Base-by-base conservation (phyloP, 2,888 invertebrate genomes). In the Lissonota sp. region DNA sequence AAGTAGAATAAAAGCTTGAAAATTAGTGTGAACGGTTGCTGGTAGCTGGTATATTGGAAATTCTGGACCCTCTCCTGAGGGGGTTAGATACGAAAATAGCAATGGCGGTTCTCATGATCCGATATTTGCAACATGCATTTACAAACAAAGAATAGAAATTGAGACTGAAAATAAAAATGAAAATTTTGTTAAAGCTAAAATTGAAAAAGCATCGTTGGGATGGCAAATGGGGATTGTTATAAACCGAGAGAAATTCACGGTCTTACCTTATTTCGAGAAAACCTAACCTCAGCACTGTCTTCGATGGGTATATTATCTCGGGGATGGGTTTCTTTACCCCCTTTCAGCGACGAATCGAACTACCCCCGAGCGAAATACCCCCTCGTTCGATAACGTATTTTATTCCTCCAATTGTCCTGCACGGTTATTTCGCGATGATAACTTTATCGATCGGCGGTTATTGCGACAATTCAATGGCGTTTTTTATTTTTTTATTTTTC, bases 261-360 rank as follows among this genome's bases (percentile, higher is more conserved):
- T 84, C 87, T 88, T 81, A 88, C 87, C 84, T 81, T 85, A 69
- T 64, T 44, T 51, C 12, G 67, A 49, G 76, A 66, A 64, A 86
- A 89, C 87, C 89, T 89, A 88, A 88, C 88, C 89, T 88, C 88
- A 82, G n/a, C 88, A 85, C 86, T 86, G 88, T 87, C 88, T 89
- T 64, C 73, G 78, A 66, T 67, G 53, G 16, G 44, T 46, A 71
- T 62, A 10, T 37, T 73, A 64, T 64, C 69, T 62, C 63, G 6
- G 62, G 14, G 39, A 44, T 66, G 55, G 71, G 10, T 72, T 67
- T 62, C 5, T 40, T 66, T 49, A 7, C 42, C 49, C 37, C 37
- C 63, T 57, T 39, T 26, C 6, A n/a, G 7, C 16, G 37, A 14
- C 10, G 37, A 58, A 40, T 49, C 37, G 12, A 58, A 58, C 44